These are phyloP conservation scores for Sussaba pulchella DNA, from an alignment of 2,888 invertebrate genomes.

Conservation along the genomic window DNA sequence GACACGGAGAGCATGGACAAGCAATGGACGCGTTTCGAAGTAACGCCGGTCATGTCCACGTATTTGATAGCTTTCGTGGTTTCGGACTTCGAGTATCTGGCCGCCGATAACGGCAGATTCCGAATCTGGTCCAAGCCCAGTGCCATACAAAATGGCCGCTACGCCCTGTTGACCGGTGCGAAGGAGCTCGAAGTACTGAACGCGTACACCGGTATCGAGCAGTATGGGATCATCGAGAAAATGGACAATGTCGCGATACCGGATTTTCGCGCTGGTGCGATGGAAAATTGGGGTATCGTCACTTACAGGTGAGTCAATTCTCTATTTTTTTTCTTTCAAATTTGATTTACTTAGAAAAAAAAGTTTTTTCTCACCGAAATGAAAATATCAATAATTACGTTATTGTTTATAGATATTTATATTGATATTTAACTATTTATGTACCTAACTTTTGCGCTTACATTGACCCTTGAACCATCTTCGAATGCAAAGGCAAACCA, in stretches of 20 bases:
- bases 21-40: constrained; percentile 68
- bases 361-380: no score
- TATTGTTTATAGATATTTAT: no score
- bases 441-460: no score
- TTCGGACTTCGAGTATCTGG: constrained; percentile 83
- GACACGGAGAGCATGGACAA: not conserved
- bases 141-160: constrained; percentile 87
- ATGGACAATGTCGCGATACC: constrained; percentile 96
- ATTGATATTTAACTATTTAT: no score
- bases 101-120: constrained; percentile 81
- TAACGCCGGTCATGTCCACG: constrained; percentile 83
- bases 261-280: constrained; percentile 94
- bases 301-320: constrained; percentile 89
- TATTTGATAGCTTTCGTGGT: constrained; percentile 88
- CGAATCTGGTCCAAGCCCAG: constrained; percentile 91
- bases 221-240: constrained; percentile 89
- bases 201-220: constrained; percentile 85
- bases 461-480: no score
- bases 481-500: no score
- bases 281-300: constrained; percentile 98
- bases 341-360: not conserved
- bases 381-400: not conserved
- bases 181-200: constrained; percentile 90
- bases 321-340: not conserved
- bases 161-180: constrained; percentile 91